These are phyloP conservation scores for Gymnorhina tibicen DNA, from an alignment of 2,113 vertebrate species.

Conservation along the genomic window DNA sequence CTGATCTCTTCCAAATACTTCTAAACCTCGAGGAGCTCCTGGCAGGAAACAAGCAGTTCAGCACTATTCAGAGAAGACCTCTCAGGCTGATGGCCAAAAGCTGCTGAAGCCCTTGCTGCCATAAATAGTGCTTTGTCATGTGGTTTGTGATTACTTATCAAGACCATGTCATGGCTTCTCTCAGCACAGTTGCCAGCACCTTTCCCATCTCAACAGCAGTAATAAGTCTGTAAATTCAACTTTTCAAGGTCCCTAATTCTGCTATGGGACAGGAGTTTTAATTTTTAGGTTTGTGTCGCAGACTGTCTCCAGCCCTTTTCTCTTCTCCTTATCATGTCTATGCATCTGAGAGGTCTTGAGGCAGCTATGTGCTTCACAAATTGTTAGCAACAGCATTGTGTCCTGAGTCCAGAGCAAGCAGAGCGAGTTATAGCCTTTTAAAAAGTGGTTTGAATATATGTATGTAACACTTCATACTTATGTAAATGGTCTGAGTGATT, in stretches of 20 bases:
- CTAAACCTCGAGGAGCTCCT: not conserved
- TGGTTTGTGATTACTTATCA: not conserved
- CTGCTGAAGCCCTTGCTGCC: not conserved
- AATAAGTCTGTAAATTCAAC: not conserved
- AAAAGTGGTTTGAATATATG: not conserved
- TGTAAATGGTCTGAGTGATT: not conserved
- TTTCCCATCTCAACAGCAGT: not conserved
- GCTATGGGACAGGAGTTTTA: not conserved
- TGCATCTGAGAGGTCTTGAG: not conserved
- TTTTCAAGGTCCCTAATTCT: not conserved
- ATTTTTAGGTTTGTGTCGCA: not conserved
- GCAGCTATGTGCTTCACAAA: not conserved
- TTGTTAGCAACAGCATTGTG: not conserved
- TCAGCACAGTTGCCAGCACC: not conserved
- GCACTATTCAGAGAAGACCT: not conserved
- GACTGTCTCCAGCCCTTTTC: not conserved
- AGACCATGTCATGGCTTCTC: not conserved
- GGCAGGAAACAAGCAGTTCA: not conserved
- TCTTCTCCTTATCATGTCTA: not conserved
- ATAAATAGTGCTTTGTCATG: not conserved
- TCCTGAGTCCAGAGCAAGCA: not conserved
- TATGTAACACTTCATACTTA: not conserved
- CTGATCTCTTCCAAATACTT: not conserved
- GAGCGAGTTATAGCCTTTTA: not conserved
- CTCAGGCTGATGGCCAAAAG: not conserved